Conservation (phyloP, 1,140 invertebrate species). For the Elysia chlorotica region DNA sequence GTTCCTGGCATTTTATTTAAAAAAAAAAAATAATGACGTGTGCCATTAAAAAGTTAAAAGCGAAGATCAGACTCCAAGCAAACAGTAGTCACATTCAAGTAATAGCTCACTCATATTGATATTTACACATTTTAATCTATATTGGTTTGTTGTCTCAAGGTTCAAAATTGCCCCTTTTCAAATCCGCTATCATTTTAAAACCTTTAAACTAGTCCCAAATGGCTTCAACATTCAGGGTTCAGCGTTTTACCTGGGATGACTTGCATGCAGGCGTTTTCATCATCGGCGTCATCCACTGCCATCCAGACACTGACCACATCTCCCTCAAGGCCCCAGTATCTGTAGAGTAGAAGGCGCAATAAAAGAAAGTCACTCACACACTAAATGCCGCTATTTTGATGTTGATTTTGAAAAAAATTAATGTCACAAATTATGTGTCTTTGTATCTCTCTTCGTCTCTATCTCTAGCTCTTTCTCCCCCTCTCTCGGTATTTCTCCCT, state of each 20-base stretch:
- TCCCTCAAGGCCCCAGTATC: conserved; percentile 49
- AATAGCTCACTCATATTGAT: too few species aligned
- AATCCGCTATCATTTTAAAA: too few species aligned
- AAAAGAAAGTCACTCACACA: not conserved
- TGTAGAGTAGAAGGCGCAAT: not conserved
- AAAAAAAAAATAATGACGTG: too few species aligned
- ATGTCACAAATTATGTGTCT: not conserved
- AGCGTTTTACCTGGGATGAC: conserved; percentile 48
- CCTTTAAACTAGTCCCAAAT: too few species aligned
- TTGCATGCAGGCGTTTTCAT: conserved; percentile 43
- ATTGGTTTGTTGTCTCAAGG: too few species aligned
- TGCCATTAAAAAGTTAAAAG: too few species aligned
- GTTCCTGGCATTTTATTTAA: too few species aligned
- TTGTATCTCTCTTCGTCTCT: not conserved
- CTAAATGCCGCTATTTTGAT: not conserved
- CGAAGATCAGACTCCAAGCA: too few species aligned
- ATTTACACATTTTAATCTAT: too few species aligned
- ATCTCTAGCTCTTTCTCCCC: not conserved
- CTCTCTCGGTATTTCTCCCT: not conserved
- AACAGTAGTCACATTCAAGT: too few species aligned
- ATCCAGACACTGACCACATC: conserved; percentile 47
- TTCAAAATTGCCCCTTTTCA: too few species aligned
- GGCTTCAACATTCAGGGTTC: too few species aligned
- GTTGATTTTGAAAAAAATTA: not conserved
- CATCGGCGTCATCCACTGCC: conserved; percentile 44